Conservation (phyloP, 1,140 invertebrate genomes). For the Lordiphosa stackelbergi region DNA sequence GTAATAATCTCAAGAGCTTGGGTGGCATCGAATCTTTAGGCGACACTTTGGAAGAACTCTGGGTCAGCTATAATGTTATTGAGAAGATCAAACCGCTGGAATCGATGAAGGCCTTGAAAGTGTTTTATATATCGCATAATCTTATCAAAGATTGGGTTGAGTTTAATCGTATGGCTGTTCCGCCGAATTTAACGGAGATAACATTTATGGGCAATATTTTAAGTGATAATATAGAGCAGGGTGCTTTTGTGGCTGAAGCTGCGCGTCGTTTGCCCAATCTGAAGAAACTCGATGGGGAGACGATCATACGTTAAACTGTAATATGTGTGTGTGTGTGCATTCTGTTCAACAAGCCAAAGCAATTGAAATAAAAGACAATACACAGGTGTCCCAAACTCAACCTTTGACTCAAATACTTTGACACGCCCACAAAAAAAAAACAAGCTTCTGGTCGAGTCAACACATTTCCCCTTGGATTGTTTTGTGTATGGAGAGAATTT, state of each 20-base stretch:
- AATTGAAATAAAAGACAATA: constrained; percentile 33
- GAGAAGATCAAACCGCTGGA: constrained; percentile 94
- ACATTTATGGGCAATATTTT: constrained; percentile 91
- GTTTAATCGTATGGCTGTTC: constrained; percentile 83
- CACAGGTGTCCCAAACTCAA: not conserved
- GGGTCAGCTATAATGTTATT: constrained; percentile 96
- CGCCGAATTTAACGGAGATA: constrained; percentile 83
- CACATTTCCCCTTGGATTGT: constrained; percentile 41
- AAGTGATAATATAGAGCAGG: constrained; percentile 85
- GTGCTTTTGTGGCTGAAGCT: constrained; percentile 85
- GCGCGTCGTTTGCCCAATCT: constrained; percentile 86
- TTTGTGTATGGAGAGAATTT: constrained; percentile 41
- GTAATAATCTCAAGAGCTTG: constrained; percentile 95
- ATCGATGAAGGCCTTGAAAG: constrained; percentile 87
- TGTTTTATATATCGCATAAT: constrained; percentile 93
- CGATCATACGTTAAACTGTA: constrained; percentile 79
- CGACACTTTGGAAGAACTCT: constrained; percentile 93
- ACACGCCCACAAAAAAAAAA: constrained; percentile 6
- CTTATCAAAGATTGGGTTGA: constrained; percentile 92
- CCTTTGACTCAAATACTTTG: constrained; percentile 9
- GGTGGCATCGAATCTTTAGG: constrained; percentile 88
- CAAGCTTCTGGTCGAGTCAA: constrained; percentile 9
- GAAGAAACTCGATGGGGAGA: constrained; percentile 90
- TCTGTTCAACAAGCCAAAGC: not conserved
- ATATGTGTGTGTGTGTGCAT: not conserved